Evolutionary conservation across 2,888 invertebrate genomes (phyloP), one percentile per base, ranked within the genome.

Genomic region (Colostygia pectinataria): DNA sequence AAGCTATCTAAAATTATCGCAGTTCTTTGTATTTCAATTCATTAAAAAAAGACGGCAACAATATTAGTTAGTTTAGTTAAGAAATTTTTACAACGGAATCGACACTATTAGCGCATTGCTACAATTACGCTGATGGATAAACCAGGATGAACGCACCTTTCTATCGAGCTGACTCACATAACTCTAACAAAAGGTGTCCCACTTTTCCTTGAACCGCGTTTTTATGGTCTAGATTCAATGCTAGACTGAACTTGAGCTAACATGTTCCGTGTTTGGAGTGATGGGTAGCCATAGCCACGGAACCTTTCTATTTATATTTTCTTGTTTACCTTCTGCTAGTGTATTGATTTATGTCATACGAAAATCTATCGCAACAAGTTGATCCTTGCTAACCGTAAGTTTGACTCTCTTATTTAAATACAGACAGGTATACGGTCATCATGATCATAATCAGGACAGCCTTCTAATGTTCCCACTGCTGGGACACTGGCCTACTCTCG

Each of bases 191-290:
- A 67, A 68, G 39, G 77, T 77, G 81, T 78, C 65, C 76, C 70
- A 76, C 69, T 76, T 77, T 66, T 44, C 45, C 59, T 63, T 59
- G 57, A 63, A 54, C 59, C 52, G 45, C 49, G 47, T 65, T 69
- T 75, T 79, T 77, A 78, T 71, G 58, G 53, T 49, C 68, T 69
- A 77, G 70, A 53, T 63, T 63, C 74, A 74, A 75, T 5, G 74
- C 68, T 69, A 76, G 65, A 61, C 61, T 43, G 36, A 55, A 55
- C 53, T 55, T 57, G 55, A 56, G 51, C 39, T 53, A 41, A 34
- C 47, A 47, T 43, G 53, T 59, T 50, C 57, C 50, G 23, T 52
- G 42, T 37, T 28, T 14, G 4, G 10, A 33, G 14, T 23, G 15
- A 33, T 37, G n/a, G 4, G 4, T 18, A 18, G 23, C n/a, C n/a